Percentiles rank a stretch among this genome's conserved stretches.
phyloP scores from a whole-genome alignment of 2,888 invertebrate species.

The Hedychridium roseum region DNA sequence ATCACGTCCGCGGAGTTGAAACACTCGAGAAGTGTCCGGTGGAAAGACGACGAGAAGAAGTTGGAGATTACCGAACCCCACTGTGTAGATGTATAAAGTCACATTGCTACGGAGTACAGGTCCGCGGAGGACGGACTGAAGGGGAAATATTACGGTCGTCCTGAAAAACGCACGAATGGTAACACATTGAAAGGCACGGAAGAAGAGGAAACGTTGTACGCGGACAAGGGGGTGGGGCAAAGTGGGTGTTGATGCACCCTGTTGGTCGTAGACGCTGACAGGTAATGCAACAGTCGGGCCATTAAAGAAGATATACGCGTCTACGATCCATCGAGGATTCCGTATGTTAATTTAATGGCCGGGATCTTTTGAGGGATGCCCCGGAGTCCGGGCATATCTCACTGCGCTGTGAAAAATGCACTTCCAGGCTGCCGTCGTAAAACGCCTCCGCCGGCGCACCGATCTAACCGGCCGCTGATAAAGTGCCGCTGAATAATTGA shows the following conservation, averaged over 20 bases:
- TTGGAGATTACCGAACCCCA: too few species aligned
- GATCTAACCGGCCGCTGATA: too few species aligned
- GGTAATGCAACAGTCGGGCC: conserved; percentile 24
- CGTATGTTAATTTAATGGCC: conserved; percentile 33
- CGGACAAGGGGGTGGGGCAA: conserved; percentile 13
- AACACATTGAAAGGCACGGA: background rate
- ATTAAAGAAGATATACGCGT: conserved; percentile 30
- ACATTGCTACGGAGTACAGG: too few species aligned
- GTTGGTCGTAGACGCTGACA: conserved; percentile 18
- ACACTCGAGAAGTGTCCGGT: too few species aligned
- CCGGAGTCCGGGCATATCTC: conserved; percentile 5
- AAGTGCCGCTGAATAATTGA: too few species aligned
- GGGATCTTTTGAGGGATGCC: conserved; percentile 31
- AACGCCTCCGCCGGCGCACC: conserved; percentile 28
- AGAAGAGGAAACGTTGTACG: conserved; percentile 2
- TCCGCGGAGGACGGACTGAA: too few species aligned
- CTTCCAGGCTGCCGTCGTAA: conserved; percentile 22
- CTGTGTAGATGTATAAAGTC: too few species aligned
- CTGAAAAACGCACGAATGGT: too few species aligned
- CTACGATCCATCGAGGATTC: conserved; percentile 14
- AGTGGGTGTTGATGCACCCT: conserved; percentile 24
- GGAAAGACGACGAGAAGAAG: too few species aligned
- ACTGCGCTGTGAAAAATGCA: background rate
- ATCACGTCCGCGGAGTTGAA: too few species aligned
- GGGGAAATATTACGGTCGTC: too few species aligned